phyloP scores from a whole-genome alignment of 2,888 invertebrate genomes.

The Cylloceria caligata region DNA sequence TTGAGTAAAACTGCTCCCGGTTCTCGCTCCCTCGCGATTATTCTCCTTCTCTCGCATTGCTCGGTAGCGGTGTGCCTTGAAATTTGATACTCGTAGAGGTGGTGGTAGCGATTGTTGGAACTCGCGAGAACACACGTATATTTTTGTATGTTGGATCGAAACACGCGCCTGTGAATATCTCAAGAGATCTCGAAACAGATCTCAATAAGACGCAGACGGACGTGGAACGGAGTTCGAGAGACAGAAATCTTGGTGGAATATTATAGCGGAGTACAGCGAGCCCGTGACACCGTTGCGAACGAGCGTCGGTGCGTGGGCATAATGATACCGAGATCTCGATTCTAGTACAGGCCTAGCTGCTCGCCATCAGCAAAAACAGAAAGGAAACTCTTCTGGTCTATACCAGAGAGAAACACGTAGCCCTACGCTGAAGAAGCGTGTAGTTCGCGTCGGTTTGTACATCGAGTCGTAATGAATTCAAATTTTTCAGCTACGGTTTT shows the following conservation, averaged over 20 bases:
- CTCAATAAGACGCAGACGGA: constrained; percentile 21
- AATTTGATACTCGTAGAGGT: constrained; percentile 39
- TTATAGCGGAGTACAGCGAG: constrained; percentile 1
- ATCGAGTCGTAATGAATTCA: background rate
- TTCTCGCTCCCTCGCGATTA: constrained; percentile 22
- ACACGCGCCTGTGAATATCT: constrained; percentile 28
- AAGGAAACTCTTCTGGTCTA: constrained; percentile 7
- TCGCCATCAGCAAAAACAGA: background rate
- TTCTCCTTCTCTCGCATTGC: constrained; percentile 4
- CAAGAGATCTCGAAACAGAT: constrained; percentile 22
- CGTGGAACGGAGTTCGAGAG: background rate
- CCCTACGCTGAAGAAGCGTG: background rate
- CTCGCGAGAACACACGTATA: constrained; percentile 2
- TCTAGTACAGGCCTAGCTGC: background rate
- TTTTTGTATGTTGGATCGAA: constrained; percentile 9
- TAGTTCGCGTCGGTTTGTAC: background rate
- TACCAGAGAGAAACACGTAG: background rate
- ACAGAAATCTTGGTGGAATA: constrained; percentile 6
- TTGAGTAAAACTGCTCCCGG: constrained; percentile 8
- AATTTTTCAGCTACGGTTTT: background rate
- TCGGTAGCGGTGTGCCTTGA: constrained; percentile 28
- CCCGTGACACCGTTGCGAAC: constrained; percentile 40
- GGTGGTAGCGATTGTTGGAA: constrained; percentile 1
- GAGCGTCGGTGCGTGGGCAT: constrained; percentile 28
- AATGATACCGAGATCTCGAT: constrained; percentile 38